A percentile compares a stretch with the other conserved stretches of the same genome.
Evolutionary conservation across 2,888 invertebrate species (phyloP).

Genomic region (Andrena dorsata): DNA sequence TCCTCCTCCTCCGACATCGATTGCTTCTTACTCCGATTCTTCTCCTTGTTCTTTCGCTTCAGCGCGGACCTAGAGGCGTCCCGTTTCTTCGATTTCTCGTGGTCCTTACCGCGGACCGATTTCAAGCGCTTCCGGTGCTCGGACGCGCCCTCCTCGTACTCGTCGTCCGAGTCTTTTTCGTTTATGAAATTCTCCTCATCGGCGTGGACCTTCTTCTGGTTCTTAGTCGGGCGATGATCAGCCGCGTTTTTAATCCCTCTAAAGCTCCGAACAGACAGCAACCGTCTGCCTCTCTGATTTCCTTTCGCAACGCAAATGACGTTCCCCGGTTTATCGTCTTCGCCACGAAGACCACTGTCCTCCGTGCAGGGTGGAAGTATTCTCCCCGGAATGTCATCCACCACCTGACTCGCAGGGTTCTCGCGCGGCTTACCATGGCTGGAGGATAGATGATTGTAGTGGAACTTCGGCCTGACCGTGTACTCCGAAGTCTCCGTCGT

Average conservation of each 20-base stretch:
- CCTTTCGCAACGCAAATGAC: neutral
- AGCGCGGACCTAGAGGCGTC: neutral
- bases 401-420: neutral
- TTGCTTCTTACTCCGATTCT: conserved; percentile 26
- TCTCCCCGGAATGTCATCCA: neutral
- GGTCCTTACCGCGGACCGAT: neutral
- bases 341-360: neutral
- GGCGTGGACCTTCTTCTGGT: conserved; percentile 6
- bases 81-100: conserved; percentile 34
- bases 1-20: neutral
- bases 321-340: neutral
- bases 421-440: neutral
- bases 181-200: neutral
- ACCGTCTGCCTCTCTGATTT: conserved; percentile 26
- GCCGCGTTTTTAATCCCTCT: neutral
- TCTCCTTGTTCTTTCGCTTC: conserved; percentile 7
- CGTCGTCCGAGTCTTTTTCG: neutral
- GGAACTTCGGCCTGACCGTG: neutral
- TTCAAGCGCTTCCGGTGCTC: neutral
- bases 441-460: neutral
- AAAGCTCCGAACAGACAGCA: conserved; percentile 28
- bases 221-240: neutral
- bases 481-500: neutral
- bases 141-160: neutral
- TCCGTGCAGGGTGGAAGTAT: conserved; percentile 34